Evolutionary conservation across 1,140 invertebrate species (phyloP).

Genomic region (Drosophila lini): DNA sequence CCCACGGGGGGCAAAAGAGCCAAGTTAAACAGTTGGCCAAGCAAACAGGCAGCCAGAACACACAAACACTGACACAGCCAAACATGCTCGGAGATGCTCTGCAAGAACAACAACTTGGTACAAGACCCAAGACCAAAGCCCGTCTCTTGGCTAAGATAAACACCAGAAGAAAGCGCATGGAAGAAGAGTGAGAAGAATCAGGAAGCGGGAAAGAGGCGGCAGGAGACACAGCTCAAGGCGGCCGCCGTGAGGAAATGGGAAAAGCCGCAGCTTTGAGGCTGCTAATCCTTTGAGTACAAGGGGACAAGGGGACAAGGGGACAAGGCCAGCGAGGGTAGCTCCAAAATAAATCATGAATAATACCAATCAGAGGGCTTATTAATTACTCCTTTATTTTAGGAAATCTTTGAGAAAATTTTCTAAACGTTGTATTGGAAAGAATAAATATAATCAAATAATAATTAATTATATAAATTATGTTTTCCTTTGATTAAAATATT

Average conservation of each 20-base stretch:
- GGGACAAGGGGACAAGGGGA: slow-evolving; percentile 16
- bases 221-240: slow-evolving; percentile 36
- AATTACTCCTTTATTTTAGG: background rate
- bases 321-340: slow-evolving; percentile 40
- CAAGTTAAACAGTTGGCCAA: slow-evolving; percentile 74
- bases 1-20: slow-evolving; percentile 36
- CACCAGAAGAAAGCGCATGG: slow-evolving; percentile 7
- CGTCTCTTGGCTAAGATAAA: slow-evolving; percentile 68
- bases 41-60: slow-evolving; percentile 58
- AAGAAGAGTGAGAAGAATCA: slow-evolving; percentile 1
- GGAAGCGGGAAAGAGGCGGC: background rate
- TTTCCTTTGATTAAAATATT: background rate
- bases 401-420: background rate
- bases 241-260: slow-evolving; percentile 67
- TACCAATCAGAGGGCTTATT: background rate
- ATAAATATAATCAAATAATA: too few species aligned
- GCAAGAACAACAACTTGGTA: slow-evolving; percentile 46
- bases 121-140: slow-evolving; percentile 13
- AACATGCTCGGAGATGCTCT: slow-evolving; percentile 33
- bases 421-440: background rate
- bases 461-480: background rate
- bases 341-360: slow-evolving; percentile 4
- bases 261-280: slow-evolving; percentile 75
- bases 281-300: slow-evolving; percentile 77
- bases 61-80: slow-evolving; percentile 57